Conservation (phyloP, 1,140 invertebrate genomes). For the Cecropterus lyciades region DNA sequence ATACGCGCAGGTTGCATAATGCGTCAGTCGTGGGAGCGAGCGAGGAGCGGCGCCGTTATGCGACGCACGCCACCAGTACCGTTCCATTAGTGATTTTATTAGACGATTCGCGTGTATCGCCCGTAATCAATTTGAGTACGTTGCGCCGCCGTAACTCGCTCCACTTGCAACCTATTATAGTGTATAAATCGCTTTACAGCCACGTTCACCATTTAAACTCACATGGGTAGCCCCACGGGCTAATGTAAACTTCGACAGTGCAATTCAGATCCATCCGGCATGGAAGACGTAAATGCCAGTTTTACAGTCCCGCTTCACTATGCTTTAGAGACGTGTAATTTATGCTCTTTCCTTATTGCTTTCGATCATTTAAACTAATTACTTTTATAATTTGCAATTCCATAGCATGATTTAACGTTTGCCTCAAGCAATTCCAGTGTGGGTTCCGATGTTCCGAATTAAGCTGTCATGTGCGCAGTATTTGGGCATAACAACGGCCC, state of each 20-base stretch:
- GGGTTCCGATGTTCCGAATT: slow-evolving; percentile 40
- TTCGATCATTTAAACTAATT: slow-evolving; percentile 10
- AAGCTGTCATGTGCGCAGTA: slow-evolving; percentile 46
- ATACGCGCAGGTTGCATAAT: slow-evolving; percentile 72
- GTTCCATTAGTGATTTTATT: slow-evolving; percentile 82
- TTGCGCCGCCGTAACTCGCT: slow-evolving; percentile 59
- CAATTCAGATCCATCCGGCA: slow-evolving; percentile 52
- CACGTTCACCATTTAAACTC: slow-evolving; percentile 59
- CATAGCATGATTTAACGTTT: neutral
- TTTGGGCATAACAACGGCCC: slow-evolving; percentile 55
- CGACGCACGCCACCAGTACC: slow-evolving; percentile 79
- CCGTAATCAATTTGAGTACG: slow-evolving; percentile 74
- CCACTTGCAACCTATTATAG: slow-evolving; percentile 65
- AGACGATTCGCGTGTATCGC: slow-evolving; percentile 79
- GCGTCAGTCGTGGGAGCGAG: slow-evolving; percentile 70
- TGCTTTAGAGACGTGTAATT: slow-evolving; percentile 17
- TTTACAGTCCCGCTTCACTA: slow-evolving; percentile 17
- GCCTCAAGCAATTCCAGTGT: neutral
- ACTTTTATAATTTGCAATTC: slow-evolving; percentile 4
- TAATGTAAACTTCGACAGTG: slow-evolving; percentile 57
- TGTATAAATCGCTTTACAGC: slow-evolving; percentile 59
- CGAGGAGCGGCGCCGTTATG: slow-evolving; percentile 68
- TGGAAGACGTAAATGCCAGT: slow-evolving; percentile 30
- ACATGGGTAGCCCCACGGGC: slow-evolving; percentile 53
- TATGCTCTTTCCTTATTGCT: slow-evolving; percentile 25